Percentiles rank a stretch among this genome's conserved stretches.
Conservation (phyloP, 2,888 invertebrate species). For the Philaethria dido region DNA sequence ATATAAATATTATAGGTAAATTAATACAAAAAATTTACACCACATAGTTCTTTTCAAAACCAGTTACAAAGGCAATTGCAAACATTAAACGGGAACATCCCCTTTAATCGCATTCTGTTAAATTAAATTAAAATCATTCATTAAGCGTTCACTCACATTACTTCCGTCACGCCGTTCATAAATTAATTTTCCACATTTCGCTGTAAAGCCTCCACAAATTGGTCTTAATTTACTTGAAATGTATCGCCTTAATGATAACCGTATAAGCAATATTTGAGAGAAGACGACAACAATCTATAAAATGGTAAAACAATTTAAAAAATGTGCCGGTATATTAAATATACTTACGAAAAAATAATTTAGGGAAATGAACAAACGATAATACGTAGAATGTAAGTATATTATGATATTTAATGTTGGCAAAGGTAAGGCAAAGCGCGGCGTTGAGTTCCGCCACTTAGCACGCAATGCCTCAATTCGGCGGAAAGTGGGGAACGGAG, state of each 20-base stretch:
- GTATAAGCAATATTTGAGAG: constrained; percentile 68
- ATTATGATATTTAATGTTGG: no score
- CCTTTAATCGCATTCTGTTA: constrained; percentile 45
- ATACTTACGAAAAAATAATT: no score
- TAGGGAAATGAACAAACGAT: no score
- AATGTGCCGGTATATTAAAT: no score
- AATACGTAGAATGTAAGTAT: no score
- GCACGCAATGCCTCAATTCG: no score
- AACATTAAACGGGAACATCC: constrained; percentile 39
- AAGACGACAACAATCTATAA: constrained; percentile 32
- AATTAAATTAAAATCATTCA: constrained; percentile 70
- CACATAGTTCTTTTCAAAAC: constrained; percentile 24
- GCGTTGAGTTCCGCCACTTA: no score
- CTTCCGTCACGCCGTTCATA: constrained; percentile 69
- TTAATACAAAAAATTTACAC: neutral
- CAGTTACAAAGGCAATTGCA: constrained; percentile 32
- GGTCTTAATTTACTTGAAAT: constrained; percentile 78
- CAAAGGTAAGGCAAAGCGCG: no score
- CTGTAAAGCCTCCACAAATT: constrained; percentile 77
- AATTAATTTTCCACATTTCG: constrained; percentile 76
- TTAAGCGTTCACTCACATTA: constrained; percentile 71
- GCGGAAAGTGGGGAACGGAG: no score
- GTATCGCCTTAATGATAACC: constrained; percentile 75
- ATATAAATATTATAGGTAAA: neutral
- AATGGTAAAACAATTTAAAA: constrained; percentile 32